Percentiles rank a stretch among this genome's conserved stretches.
phyloP scores from a whole-genome alignment of 2,113 vertebrate species.

The Chaenogobius annularis region DNA sequence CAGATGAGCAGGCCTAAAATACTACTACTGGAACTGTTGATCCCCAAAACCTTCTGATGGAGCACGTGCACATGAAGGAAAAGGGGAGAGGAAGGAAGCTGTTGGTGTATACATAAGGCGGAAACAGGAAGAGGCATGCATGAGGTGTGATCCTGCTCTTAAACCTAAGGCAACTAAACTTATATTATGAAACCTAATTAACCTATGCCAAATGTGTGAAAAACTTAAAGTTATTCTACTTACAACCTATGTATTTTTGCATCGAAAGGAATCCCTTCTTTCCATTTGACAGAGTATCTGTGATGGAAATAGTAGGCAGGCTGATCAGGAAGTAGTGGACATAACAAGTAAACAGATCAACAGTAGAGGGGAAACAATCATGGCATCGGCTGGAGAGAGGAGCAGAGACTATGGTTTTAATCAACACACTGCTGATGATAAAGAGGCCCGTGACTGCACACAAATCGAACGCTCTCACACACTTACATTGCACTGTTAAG shows the following conservation, averaged over 20 bases:
- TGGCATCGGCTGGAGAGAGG: slow-evolving; percentile 4
- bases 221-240: too few relatives aligned
- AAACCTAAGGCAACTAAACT: too few relatives aligned
- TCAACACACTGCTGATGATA: slow-evolving; percentile 42
- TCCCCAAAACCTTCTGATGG: too few relatives aligned
- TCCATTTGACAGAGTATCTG: not conserved
- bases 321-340: slow-evolving; percentile 5
- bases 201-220: too few relatives aligned
- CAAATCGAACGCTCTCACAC: slow-evolving; percentile 8
- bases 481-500: slow-evolving; percentile 11
- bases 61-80: too few relatives aligned
- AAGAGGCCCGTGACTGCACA: slow-evolving; percentile 33
- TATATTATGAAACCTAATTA: too few relatives aligned
- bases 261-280: not conserved
- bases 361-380: slow-evolving; percentile 12
- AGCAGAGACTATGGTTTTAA: slow-evolving; percentile 40
- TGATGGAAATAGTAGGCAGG: not conserved
- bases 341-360: slow-evolving; percentile 4
- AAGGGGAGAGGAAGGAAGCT: too few relatives aligned
- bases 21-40: too few relatives aligned
- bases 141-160: too few relatives aligned
- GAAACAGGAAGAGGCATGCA: too few relatives aligned
- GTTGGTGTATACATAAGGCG: too few relatives aligned
- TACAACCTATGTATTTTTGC: not conserved
- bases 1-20: too few relatives aligned